A percentile compares a stretch with the other conserved stretches of the same genome.
phyloP scores from a whole-genome alignment of 2,113 vertebrate genomes.

The Uria lomvia region DNA sequence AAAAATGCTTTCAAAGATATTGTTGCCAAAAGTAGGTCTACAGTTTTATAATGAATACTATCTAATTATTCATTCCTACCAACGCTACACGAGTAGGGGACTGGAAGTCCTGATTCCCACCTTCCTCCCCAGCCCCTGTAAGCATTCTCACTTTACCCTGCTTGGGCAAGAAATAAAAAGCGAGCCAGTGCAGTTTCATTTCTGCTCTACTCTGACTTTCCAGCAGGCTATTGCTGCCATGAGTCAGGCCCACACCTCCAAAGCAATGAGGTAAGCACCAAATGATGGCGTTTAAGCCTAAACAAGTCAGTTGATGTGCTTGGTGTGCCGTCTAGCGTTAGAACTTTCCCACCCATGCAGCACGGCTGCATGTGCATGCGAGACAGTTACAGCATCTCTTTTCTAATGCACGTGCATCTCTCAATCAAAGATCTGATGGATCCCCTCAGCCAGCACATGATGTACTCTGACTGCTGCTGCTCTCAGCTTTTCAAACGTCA shows the following conservation, averaged over 20 bases:
- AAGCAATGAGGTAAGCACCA: not conserved
- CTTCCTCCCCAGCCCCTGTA: accelerated
- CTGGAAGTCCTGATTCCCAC: not conserved
- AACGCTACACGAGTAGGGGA: not conserved
- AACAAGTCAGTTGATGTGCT: not conserved
- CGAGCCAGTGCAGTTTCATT: not conserved
- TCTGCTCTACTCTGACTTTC: not conserved
- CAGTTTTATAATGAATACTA: not conserved
- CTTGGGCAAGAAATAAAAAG: not conserved
- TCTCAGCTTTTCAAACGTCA: not conserved
- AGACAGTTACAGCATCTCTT: not conserved
- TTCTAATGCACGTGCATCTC: not conserved
- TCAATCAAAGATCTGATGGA: not conserved
- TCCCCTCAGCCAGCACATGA: not conserved
- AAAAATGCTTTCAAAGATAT: not conserved
- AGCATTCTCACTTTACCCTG: not conserved
- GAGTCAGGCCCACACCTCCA: not conserved
- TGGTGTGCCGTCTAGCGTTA: not conserved
- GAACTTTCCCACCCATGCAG: not conserved
- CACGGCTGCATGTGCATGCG: accelerated
- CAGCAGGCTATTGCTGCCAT: not conserved
- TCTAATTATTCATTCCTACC: not conserved
- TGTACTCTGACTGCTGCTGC: not conserved
- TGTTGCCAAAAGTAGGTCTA: not conserved
- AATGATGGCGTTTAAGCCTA: not conserved